A percentile compares a stretch with the other conserved stretches of the same genome.
Evolutionary conservation across 2,888 invertebrate species (phyloP).

Genomic region (Litoditis marina): DNA sequence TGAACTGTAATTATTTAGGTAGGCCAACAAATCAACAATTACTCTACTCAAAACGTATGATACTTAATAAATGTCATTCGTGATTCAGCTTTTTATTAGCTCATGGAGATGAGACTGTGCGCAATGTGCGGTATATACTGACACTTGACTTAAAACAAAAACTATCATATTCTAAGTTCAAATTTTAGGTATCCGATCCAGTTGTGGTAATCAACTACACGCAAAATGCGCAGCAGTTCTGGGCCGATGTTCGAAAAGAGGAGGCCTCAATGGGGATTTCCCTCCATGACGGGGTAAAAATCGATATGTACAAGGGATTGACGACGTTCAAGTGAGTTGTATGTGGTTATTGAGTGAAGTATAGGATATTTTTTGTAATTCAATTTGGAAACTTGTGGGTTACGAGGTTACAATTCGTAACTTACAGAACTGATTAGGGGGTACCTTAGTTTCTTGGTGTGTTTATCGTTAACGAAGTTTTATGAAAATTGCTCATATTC

Average conservation of each 20-base stretch:
- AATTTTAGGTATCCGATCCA: constrained; percentile 8
- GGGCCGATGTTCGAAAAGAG: constrained; percentile 42
- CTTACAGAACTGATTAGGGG: too few relatives aligned
- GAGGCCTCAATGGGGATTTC: constrained; percentile 41
- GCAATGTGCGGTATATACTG: too few relatives aligned
- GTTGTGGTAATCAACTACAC: constrained; percentile 32
- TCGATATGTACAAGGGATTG: constrained; percentile 39
- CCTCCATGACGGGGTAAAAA: constrained; percentile 36
- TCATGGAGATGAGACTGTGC: too few relatives aligned
- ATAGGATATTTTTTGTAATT: background rate
- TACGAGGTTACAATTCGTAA: background rate
- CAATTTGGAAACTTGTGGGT: background rate
- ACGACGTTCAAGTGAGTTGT: constrained; percentile 14
- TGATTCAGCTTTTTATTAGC: constrained; percentile 9
- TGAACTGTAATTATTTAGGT: too few relatives aligned
- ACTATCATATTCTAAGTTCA: too few relatives aligned
- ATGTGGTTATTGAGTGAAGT: background rate
- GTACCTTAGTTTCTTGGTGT: too few relatives aligned
- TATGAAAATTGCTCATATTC: too few relatives aligned
- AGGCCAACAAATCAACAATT: too few relatives aligned
- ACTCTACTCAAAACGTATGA: too few relatives aligned
- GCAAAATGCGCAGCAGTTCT: constrained; percentile 38
- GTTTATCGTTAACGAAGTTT: too few relatives aligned
- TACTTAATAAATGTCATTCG: too few relatives aligned
- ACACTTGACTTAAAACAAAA: too few relatives aligned